A percentile compares a stretch with the other conserved stretches of the same genome.
These are phyloP conservation scores for Ctenodactylus gundi DNA, from an alignment of 2,113 vertebrate species.

Conservation along the genomic window DNA sequence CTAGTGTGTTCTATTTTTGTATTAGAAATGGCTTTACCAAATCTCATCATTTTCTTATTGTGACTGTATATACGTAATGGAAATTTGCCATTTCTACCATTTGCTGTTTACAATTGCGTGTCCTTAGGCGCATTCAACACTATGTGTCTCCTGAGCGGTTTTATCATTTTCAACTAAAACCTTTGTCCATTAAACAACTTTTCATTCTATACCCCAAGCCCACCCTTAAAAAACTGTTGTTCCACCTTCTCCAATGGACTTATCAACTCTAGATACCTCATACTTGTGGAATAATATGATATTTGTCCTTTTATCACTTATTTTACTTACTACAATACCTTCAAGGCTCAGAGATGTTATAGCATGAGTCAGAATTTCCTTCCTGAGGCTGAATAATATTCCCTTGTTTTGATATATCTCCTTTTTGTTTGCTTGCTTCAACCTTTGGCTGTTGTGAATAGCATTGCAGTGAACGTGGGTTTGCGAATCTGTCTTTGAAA, in stretches of 20 bases:
- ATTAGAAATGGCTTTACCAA: not conserved
- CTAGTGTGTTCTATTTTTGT: not conserved
- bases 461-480: not conserved
- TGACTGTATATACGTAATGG: not conserved
- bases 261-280: not conserved
- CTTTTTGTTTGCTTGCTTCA: not conserved
- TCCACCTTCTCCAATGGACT: not conserved
- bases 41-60: not conserved
- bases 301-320: not conserved
- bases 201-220: not conserved
- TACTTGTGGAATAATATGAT: not conserved
- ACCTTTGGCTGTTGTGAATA: not conserved
- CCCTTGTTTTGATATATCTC: not conserved
- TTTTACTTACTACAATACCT: not conserved
- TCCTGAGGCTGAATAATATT: not conserved
- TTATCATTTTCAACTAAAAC: not conserved
- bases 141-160: not conserved
- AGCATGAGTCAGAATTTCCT: not conserved
- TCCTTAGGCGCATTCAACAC: not conserved
- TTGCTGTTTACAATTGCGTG: not conserved
- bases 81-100: not conserved
- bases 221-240: not conserved
- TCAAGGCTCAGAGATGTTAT: not conserved
- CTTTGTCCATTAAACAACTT: not conserved
- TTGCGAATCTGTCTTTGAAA: not conserved